phyloP scores from a whole-genome alignment of 2,113 vertebrate species.

The Jaculus jaculus region DNA sequence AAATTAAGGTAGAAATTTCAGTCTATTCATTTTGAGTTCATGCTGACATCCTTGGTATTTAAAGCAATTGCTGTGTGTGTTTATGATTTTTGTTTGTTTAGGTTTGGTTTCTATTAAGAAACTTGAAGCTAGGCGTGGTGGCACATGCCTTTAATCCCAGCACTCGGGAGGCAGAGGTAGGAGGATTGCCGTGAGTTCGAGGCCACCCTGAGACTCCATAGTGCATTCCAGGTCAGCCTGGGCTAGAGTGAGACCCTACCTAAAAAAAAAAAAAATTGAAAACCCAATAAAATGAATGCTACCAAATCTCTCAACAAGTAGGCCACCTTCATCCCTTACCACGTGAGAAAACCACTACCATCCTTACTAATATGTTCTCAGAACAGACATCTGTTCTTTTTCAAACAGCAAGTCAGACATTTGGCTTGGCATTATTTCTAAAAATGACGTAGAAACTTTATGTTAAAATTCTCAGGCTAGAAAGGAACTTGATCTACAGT shows the following conservation, averaged over 20 bases:
- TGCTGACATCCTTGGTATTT: constrained; percentile 69
- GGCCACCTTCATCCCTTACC: constrained; percentile 9
- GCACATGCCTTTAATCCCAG: no score
- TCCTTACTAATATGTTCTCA: constrained; percentile 53
- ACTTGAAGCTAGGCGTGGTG: no score
- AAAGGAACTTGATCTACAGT: constrained; percentile 12
- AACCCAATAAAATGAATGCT: constrained; percentile 53
- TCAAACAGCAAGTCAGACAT: constrained; percentile 58
- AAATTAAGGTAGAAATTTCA: constrained; percentile 68
- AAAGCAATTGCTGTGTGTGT: constrained; percentile 45
- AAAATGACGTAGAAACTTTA: constrained; percentile 24
- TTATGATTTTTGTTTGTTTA: constrained; percentile 51
- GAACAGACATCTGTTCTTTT: constrained; percentile 62
- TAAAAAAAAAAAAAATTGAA: constrained; percentile 52
- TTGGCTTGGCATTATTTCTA: constrained; percentile 44
- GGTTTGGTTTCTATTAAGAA: constrained; percentile 50
- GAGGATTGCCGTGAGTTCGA: no score
- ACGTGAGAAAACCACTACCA: constrained; percentile 26
- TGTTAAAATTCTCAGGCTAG: neutral
- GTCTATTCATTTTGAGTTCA: constrained; percentile 64
- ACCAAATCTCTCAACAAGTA: neutral
- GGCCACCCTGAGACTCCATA: no score
- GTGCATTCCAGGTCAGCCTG: no score
- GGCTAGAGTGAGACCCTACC: no score
- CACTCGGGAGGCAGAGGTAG: no score